phyloP scores from a whole-genome alignment of 2,797 vertebrate species.

The Mormyrus hasselquistii region DNA sequence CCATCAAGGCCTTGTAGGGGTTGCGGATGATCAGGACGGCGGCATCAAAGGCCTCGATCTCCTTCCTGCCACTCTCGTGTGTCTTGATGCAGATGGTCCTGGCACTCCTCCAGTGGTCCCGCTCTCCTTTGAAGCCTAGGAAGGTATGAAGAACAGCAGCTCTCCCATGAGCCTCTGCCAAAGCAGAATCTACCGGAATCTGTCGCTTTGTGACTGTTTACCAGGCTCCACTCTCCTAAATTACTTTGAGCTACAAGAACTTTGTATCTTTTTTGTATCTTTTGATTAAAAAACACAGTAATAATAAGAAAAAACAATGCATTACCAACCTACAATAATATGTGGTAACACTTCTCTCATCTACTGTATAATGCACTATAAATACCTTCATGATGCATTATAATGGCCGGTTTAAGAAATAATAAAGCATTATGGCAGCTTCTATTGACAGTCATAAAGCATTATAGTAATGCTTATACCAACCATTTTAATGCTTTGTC shows the following conservation, averaged over 20 bases:
- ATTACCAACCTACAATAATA: neutral
- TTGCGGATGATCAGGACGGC: slow-evolving; percentile 89
- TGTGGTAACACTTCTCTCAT: neutral
- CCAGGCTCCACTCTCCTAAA: neutral
- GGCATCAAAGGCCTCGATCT: slow-evolving; percentile 84
- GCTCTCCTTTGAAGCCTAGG: slow-evolving; percentile 88
- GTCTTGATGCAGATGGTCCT: slow-evolving; percentile 93
- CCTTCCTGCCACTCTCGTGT: slow-evolving; percentile 88
- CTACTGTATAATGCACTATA: neutral
- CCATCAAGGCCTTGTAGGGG: slow-evolving; percentile 96
- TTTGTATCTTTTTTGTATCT: neutral
- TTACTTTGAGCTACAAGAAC: neutral
- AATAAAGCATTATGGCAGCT: neutral
- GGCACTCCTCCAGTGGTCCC: slow-evolving; percentile 91
- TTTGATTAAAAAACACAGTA: neutral
- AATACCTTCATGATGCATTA: neutral
- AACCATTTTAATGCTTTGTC: neutral
- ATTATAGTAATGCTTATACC: neutral
- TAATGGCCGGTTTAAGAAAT: neutral
- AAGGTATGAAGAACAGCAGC: no score
- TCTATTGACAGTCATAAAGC: neutral
- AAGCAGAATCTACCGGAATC: neutral
- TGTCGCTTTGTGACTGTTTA: neutral
- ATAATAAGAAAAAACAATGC: neutral
- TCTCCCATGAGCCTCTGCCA: neutral